These are phyloP conservation scores for Penaeus monodon DNA, from an alignment of 2,888 invertebrate species.

Conservation along the genomic window DNA sequence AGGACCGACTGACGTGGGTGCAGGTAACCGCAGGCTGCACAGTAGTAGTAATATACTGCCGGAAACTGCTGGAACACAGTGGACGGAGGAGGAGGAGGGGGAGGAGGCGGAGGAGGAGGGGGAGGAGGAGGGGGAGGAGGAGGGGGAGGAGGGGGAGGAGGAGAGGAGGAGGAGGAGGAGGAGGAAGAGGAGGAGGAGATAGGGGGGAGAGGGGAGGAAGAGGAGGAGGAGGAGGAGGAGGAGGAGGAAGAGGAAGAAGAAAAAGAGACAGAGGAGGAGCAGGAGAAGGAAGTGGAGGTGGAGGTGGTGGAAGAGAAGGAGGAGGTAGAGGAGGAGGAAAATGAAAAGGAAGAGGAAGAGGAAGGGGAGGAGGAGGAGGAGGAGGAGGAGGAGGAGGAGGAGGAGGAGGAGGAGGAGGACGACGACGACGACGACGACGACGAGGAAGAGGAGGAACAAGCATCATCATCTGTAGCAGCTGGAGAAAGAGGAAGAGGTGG, in stretches of 20 bases:
- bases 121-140: neutral
- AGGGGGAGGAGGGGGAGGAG: conserved; percentile 1
- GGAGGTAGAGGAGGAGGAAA: neutral
- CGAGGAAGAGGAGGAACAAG: too few relatives aligned
- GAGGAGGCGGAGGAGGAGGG: conserved; percentile 1
- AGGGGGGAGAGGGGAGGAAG: neutral
- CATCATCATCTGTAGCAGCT: too few relatives aligned
- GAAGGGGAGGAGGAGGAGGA: neutral
- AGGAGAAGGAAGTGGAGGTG: neutral
- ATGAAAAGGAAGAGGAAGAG: neutral
- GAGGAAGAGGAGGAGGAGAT: neutral
- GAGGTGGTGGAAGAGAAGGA: neutral
- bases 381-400: too few relatives aligned
- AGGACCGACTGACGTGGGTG: too few relatives aligned
- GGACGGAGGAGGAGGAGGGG: neutral
- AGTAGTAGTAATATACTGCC: too few relatives aligned
- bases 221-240: conserved; percentile 1
- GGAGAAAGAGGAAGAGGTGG: neutral
- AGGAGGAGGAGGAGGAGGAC: neutral
- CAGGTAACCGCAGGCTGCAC: too few relatives aligned
- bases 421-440: too few relatives aligned
- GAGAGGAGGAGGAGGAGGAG: neutral
- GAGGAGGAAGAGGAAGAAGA: neutral
- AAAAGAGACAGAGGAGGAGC: neutral
- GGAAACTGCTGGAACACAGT: too few relatives aligned